Conservation (phyloP, 2,888 invertebrate genomes). For the Emmelina monodactyla region DNA sequence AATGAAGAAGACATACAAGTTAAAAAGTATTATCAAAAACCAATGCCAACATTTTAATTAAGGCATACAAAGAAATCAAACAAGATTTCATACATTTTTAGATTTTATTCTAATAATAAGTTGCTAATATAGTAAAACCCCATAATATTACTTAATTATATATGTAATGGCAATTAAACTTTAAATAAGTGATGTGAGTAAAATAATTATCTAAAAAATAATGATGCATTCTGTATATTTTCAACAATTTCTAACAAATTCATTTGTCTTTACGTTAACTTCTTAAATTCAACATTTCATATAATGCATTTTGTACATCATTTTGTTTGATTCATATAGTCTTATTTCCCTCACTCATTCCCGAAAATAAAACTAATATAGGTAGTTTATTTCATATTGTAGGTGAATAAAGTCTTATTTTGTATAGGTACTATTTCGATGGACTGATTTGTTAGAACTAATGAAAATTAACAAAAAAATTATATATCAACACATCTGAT, state of each 20-base stretch:
- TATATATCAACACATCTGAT: constrained; percentile 55
- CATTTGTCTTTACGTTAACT: constrained; percentile 29
- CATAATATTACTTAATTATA: too few relatives aligned
- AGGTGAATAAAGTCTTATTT: background rate
- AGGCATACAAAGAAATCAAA: too few relatives aligned
- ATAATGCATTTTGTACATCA: constrained; percentile 37
- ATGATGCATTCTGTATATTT: constrained; percentile 33
- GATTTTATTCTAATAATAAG: too few relatives aligned
- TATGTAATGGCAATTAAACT: constrained; percentile 36
- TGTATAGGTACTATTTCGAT: background rate
- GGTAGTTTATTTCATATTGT: background rate
- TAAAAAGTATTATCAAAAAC: too few relatives aligned
- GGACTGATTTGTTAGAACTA: background rate
- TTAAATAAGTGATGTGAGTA: constrained; percentile 31
- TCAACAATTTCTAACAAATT: constrained; percentile 43
- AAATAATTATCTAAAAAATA: constrained; percentile 26
- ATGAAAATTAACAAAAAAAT: background rate
- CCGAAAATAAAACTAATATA: background rate
- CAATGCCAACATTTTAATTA: too few relatives aligned
- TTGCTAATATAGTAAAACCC: too few relatives aligned
- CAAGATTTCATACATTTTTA: too few relatives aligned
- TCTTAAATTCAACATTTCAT: constrained; percentile 25
- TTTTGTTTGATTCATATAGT: constrained; percentile 14
- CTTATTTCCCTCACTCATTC: constrained; percentile 1
- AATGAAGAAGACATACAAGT: constrained; percentile 21